Base-by-base conservation (phyloP, 2,888 invertebrate species). In the Cryptophagus acutangulus region DNA sequence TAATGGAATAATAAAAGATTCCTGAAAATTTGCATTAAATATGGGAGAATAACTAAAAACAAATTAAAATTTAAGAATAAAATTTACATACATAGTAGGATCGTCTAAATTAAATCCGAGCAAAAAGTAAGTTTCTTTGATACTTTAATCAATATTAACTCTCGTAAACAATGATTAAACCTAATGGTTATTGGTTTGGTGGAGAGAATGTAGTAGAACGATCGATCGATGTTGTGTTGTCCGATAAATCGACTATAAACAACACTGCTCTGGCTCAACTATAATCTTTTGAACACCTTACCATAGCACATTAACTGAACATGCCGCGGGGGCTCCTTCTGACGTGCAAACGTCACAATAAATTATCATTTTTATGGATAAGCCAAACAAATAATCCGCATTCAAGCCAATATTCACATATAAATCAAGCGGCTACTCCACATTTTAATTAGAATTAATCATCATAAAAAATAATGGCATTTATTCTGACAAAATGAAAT, bases 51-150 rank as follows among this genome's bases (percentile, higher is more conserved):
- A 54, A 57, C 52, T 47, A 51, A 51, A 52, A 55, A 57, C 52
- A 59, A 59, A 61, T 61, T 59, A 58, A 59, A 61, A 56, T 59
- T 59, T 59, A 56, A 59, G 59, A 59, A 61, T 58, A 59, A 60
- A 60, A 62, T 62, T 62, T 59, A 62, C 60, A 61, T 61, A 61
- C 58, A 61, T 60, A 60, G 57, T 58, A 52, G 55, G 52, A 10
- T 16, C 31, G 9, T 31, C 31, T 31, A 31, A 31, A 15, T 31
- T 15, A 31, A 49, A 54, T 52, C 53, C 51, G 48, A 48, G 52
- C 46, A 55, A 55, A 55, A 55, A 54, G 55, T 55, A 50, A 55
- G 52, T 55, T 53, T 26, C 52, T 52, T n/a, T 54, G 52, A 46
- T 57, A 55, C 57, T 58, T 58, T 58, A 58, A 59, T 59, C 59